Evolutionary conservation across 2,797 vertebrate genomes (phyloP), one percentile per base, ranked within the genome.

Genomic region (Danionella dracula): DNA sequence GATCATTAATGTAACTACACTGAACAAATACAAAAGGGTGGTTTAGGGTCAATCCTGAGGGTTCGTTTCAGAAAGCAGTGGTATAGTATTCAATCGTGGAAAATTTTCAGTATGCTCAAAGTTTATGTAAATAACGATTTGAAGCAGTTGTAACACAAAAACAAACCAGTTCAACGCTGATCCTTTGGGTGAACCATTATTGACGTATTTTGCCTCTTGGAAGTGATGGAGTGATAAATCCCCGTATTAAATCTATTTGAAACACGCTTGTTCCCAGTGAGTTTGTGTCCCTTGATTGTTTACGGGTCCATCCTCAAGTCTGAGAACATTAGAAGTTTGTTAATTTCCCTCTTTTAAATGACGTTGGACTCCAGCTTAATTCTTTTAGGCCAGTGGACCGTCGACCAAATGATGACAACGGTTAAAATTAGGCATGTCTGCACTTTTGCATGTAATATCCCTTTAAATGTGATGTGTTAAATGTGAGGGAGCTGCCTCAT

Each of bases 401-500:
- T n/a, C n/a, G n/a, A n/a, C n/a, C n/a, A n/a, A n/a, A n/a, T n/a
- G 23, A 27, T 3, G 23, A 27, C 3, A 27, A 27, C 3, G 6
- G 23, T 27, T 27, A 27, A 27, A 27, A n/a, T n/a, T n/a, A n/a
- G n/a, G 23, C 23, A 27, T 3, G 6, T 3, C 6, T 27, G 3
- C 3, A 27, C 6, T 27, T 27, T 27, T 27, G 23, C 23, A 3
- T 27, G 23, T 27, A 27, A 6, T 27, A 27, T 27, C 23, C 23
- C 46, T 64, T 29, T 38, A 48, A 54, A 63, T 15, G 72, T 66
- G 58, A 71, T 82, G 72, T 77, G 69, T 82, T 60, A n/a, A n/a
- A n/a, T n/a, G n/a, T 83, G 77, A 83, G 79, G 77, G 82, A 81
- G 83, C 78, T 40, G 76, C 15, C 66, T 35, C 32, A 53, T 70